phyloP scores from a whole-genome alignment of 1,140 invertebrate genomes.

The Brachionus sp. region DNA sequence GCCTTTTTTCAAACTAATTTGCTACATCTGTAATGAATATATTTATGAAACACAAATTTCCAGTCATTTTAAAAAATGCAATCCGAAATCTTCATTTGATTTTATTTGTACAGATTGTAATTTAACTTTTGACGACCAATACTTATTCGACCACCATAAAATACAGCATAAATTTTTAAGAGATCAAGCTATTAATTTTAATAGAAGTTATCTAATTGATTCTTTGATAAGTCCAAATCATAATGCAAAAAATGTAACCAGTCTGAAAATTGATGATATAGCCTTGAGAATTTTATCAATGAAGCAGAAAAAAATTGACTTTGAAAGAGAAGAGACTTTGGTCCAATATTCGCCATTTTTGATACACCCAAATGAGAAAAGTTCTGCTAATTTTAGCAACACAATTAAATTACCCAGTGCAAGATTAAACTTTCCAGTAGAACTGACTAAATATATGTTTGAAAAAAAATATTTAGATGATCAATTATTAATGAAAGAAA shows the following conservation, averaged over 20 bases:
- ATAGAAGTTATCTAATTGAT: not conserved
- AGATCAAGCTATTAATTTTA: not conserved
- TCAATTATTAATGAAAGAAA: not conserved
- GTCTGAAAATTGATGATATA: constrained; percentile 8
- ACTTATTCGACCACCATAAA: not conserved
- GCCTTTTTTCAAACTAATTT: not conserved
- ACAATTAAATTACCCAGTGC: not conserved
- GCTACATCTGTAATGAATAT: not conserved
- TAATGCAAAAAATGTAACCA: not conserved
- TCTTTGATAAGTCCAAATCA: not conserved
- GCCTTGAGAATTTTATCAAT: constrained; percentile 17
- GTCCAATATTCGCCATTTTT: not conserved
- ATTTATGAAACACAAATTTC: not conserved
- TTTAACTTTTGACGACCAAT: not conserved
- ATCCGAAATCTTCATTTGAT: not conserved
- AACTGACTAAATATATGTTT: not conserved
- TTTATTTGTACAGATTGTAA: not conserved
- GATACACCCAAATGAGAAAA: not conserved
- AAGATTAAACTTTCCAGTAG: not conserved
- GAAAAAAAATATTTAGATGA: not conserved
- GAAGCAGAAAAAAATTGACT: constrained; percentile 17
- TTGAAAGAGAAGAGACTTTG: not conserved
- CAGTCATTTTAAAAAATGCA: not conserved
- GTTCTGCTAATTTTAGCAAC: not conserved
- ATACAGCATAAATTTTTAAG: not conserved